Base-by-base conservation (phyloP, 2,888 invertebrate genomes). In the Papilio protenor region DNA sequence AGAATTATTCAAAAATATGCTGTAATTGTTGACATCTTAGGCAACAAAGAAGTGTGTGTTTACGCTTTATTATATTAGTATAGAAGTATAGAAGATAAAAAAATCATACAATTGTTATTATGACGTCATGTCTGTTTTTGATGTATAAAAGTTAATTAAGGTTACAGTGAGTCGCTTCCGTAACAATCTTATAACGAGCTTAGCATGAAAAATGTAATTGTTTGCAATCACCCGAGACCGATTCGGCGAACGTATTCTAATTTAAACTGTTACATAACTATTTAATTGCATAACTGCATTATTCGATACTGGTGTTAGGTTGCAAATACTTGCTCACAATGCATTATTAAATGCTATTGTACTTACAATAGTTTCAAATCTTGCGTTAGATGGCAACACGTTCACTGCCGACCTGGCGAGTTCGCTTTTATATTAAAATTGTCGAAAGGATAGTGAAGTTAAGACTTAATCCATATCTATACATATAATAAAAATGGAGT, bases 181-280 rank as follows among this genome's bases (percentile, higher is more conserved):
- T 71, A 78, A 75, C 61, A 40, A 47, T 21, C 49, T 47, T 70
- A 74, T 73, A 69, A 70, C 72, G 61, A 69, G 69, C 49, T 70
- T 52, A 77, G 64, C 78, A 75, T 75, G 77, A 77, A 78, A 76
- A 78, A 78, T 75, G 21, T 78, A 78, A 75, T 74, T 45, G 70
- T 77, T 59, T 71, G 61, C 78, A 78, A 78, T 78, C 75, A 72
- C 40, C 61, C 78, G 77, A 55, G 70, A 75, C 75, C 49, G 71
- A 78, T 72, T 78, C 64, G 40, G 71, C 75, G 78, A 75, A 77
- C 57, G 77, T 69, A 75, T 79, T 77, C 73, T 73, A 79, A 77
- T 73, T 76, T 77, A 77, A 71, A 6, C 45, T 55, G 23, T 80
- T 77, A 79, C 77, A 71, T 59, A 80, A 80, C 59, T 59, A 69